Base-by-base conservation (phyloP, 2,797 vertebrate species). In the Thunnus albacares region DNA sequence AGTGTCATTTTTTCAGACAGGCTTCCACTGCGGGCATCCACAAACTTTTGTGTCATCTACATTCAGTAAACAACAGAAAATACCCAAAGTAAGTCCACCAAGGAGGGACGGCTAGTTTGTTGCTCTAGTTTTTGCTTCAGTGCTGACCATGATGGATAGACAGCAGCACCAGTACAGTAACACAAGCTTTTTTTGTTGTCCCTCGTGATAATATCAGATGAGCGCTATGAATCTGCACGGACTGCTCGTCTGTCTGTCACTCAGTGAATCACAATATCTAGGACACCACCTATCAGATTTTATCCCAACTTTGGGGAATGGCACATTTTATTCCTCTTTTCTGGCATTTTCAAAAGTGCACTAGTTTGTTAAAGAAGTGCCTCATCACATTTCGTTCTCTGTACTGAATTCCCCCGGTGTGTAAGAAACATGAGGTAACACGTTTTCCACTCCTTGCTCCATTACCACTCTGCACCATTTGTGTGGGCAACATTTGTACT, bases 391-490 rank as follows among this genome's bases (percentile, higher is more conserved):
- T 64, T 14, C 60, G 59, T 57, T 59, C 10, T 41, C 60, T 70
- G 56, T 10, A 12, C 51, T 51, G 22, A 52, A 57, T 51, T 57
- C 47, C 57, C 43, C 71, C 12, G 12, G 26, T 51, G 26, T 3
- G 5, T 5, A n/a, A 57, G 58, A 71, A 76, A 78, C 64, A 77
- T 12, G 10, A 63, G 47, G 35, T 53, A 72, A 15, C 57, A 75
- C 76, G 57, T 71, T 81, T 71, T 61, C 35, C 2, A 73, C 79
- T 84, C 78, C 51, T 63, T 82, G 86, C 72, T 63, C 74, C 87
- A 90, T 87, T 87, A 86, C 66, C 68, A n/a, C 75, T 63, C 56
- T 15, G 71, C 82, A 56, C 75, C 80, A 69, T 84, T 89, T 74
- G 71, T 11, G 8, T 71, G 10, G 63, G 15, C 24, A 75, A 63